phyloP scores from a whole-genome alignment of 2,113 vertebrate genomes.

The Protobothrops flavoviridis region DNA sequence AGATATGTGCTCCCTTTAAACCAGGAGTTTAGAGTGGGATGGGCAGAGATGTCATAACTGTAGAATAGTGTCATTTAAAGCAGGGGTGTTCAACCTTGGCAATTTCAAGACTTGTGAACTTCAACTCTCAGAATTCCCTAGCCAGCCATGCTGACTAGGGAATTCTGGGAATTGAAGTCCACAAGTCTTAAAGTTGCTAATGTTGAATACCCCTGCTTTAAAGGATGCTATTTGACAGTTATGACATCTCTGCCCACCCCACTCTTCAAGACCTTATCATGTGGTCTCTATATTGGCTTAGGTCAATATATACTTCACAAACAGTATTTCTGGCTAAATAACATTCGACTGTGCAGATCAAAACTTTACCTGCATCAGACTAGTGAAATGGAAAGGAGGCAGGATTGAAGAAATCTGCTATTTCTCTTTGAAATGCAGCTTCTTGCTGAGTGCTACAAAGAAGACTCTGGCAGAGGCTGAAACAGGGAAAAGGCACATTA shows the following conservation, averaged over 20 bases:
- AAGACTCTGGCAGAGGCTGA: slow-evolving; percentile 26
- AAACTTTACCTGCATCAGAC: background rate
- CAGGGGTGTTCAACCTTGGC: background rate
- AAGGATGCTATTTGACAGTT: background rate
- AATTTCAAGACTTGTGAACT: background rate
- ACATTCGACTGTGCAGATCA: slow-evolving; percentile 36
- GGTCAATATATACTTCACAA: slow-evolving; percentile 25
- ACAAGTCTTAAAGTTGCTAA: background rate
- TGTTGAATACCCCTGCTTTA: background rate
- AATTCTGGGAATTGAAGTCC: background rate
- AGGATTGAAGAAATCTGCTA: background rate
- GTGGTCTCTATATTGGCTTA: slow-evolving; percentile 33
- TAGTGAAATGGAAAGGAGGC: slow-evolving; percentile 6
- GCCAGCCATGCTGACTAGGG: background rate
- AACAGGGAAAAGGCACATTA: slow-evolving; percentile 14
- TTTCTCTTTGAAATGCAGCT: slow-evolving; percentile 15
- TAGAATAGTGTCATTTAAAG: no score
- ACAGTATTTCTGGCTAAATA: slow-evolving; percentile 13
- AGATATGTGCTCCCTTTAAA: background rate
- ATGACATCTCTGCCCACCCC: background rate
- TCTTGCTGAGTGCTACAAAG: slow-evolving; percentile 25
- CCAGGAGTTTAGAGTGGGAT: background rate
- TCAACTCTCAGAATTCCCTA: background rate
- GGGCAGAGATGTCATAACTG: no score
- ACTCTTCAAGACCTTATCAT: background rate